A percentile compares a stretch with the other conserved stretches of the same genome.
Evolutionary conservation across 2,888 invertebrate genomes (phyloP).

Genomic region (Leptura quadrifasciata): DNA sequence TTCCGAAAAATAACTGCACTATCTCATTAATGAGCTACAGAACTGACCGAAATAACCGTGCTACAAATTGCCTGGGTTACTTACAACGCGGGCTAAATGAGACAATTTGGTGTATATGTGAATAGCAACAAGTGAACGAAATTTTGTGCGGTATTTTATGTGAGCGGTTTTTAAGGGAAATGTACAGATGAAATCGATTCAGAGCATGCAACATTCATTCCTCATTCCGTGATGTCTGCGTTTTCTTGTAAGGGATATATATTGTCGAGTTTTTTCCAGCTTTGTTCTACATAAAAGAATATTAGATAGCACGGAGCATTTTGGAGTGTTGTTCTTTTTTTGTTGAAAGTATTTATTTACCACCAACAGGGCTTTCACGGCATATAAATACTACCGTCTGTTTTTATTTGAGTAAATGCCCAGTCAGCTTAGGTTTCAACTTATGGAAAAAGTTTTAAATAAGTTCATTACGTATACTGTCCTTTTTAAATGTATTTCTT

Average conservation of each 20-base stretch:
- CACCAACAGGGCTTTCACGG: background rate
- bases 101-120: slow-evolving; percentile 19
- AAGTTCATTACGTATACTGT: no score
- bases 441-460: no score
- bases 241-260: slow-evolving; percentile 11
- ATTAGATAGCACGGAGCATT: background rate
- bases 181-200: slow-evolving; percentile 50
- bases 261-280: background rate
- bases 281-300: slow-evolving; percentile 2
- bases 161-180: slow-evolving; percentile 39
- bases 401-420: no score
- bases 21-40: no score
- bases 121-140: slow-evolving; percentile 43
- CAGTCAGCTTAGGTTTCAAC: no score
- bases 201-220: slow-evolving; percentile 45
- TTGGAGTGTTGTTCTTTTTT: slow-evolving; percentile 20
- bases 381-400: no score
- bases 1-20: no score
- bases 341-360: background rate
- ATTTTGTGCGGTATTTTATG: slow-evolving; percentile 48
- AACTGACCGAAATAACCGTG: slow-evolving; percentile 12
- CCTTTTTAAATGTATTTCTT: no score
- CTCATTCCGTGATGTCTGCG: slow-evolving; percentile 42
- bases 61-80: slow-evolving; percentile 37
- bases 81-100: slow-evolving; percentile 16